phyloP scores from a whole-genome alignment of 2,113 vertebrate species.

The Pungitius pungitius region DNA sequence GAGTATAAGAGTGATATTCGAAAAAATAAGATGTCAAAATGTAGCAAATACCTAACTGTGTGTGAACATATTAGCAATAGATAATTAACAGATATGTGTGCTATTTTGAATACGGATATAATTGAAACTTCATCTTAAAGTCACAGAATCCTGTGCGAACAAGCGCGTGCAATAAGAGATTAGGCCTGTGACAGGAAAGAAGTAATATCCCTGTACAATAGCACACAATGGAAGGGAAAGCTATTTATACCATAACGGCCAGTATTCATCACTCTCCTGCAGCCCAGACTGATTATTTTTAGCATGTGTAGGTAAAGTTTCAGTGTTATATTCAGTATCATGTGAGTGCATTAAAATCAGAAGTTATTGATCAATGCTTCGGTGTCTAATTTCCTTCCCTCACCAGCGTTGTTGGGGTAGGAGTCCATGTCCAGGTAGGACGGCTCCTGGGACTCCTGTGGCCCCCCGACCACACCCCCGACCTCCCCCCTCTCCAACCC shows the following conservation, averaged over 20 bases:
- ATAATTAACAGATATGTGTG: background rate
- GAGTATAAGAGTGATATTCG: background rate
- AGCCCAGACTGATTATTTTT: slow-evolving; percentile 22
- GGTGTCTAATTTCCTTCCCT: slow-evolving; percentile 41
- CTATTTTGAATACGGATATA: background rate
- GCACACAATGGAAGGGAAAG: slow-evolving; percentile 7
- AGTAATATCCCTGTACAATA: slow-evolving; percentile 23
- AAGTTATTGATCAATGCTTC: slow-evolving; percentile 3
- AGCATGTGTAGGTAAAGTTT: slow-evolving; percentile 20
- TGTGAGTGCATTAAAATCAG: slow-evolving; percentile 36
- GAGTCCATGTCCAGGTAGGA: slow-evolving; percentile 94
- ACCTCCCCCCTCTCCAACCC: slow-evolving; percentile 80
- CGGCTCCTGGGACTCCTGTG: slow-evolving; percentile 85
- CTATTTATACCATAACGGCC: slow-evolving; percentile 24
- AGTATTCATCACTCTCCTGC: slow-evolving; percentile 36
- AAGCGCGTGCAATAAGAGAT: background rate
- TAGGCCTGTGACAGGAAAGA: slow-evolving; percentile 7
- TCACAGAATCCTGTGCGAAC: background rate
- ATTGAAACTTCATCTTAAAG: background rate
- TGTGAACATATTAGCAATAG: background rate
- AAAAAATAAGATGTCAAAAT: background rate
- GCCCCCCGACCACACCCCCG: slow-evolving; percentile 75
- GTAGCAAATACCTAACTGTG: no score
- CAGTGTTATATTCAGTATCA: slow-evolving; percentile 14
- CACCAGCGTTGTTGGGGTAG: slow-evolving; percentile 85